These are phyloP conservation scores for Sesia apiformis DNA, from an alignment of 2,888 invertebrate species.

Conservation along the genomic window DNA sequence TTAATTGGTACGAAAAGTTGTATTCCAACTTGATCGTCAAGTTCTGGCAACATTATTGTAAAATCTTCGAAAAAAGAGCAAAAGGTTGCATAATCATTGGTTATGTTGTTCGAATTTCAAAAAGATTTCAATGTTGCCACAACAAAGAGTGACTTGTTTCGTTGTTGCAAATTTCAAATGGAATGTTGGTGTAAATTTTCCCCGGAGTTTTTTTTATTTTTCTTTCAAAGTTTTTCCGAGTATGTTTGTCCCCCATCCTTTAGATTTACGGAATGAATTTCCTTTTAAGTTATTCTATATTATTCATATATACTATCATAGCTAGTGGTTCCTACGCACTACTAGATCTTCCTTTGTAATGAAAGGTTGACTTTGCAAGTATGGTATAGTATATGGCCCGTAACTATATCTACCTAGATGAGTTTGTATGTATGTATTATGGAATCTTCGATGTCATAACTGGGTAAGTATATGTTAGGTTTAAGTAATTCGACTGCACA, in stretches of 20 bases:
- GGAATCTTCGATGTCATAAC: neutral
- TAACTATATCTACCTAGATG: neutral
- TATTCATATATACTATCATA: conserved; percentile 55
- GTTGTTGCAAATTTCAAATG: conserved; percentile 72
- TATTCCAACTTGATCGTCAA: conserved; percentile 67
- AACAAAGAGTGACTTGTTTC: conserved; percentile 37
- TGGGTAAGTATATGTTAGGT: neutral
- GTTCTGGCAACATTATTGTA: conserved; percentile 54
- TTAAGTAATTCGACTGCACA: neutral
- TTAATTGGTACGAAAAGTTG: conserved; percentile 13
- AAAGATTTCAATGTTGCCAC: conserved; percentile 46
- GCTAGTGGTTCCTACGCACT: conserved; percentile 58
- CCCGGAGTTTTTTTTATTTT: conserved; percentile 35
- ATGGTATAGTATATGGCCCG: conserved; percentile 10
- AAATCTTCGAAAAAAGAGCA: too few species aligned
- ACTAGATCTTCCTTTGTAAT: conserved; percentile 45
- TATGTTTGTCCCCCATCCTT: conserved; percentile 75
- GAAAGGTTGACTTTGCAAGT: conserved; percentile 61
- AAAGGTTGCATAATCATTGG: too few species aligned
- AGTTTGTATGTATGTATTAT: neutral
- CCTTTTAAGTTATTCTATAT: conserved; percentile 28
- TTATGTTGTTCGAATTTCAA: neutral
- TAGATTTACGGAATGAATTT: conserved; percentile 67
- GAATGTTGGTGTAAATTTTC: conserved; percentile 79
- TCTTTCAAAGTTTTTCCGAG: conserved; percentile 44